Base-by-base conservation (phyloP, 1,140 invertebrate species). In the Mycetomoellerius zeteki region DNA sequence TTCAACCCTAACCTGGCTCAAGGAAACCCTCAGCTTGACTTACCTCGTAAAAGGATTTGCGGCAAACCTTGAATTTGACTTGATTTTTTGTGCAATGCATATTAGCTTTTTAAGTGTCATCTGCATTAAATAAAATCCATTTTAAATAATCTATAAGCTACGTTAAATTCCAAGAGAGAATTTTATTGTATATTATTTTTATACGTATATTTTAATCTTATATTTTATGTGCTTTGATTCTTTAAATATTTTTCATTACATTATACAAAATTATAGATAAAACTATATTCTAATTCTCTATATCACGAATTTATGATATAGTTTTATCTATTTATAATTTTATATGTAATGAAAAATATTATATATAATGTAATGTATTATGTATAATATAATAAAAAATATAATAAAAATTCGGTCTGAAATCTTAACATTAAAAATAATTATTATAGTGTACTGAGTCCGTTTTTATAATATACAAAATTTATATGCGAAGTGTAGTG, bases 1-100 rank as follows among this genome's bases (percentile, higher is more conserved):
- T 77, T 88, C 84, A 75, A 82, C 80, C 87, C 76, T 88, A 84
- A 89, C 88, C 77, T 80, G 43, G 65, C 88, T 30, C 58, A 89
- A 87, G 62, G 58, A 62, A 73, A 89, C 65, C 72, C 58, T 50
- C 69, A 85, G 86, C 64, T 84, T 65, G 77, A 73, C 76, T 89
- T 77, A 81, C 52, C 62, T 47, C 33, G 54, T 21, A 75, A 60
- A 62, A 54, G 24, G 71, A 85, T 67, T 81, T 52, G 30, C 58
- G 24, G 16, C 33, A 33, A 43, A 73, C 56, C 58, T 27, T 58
- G 27, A 60, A 85, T 67, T 75, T 73, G 69, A 84, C 24, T 33
- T 65, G 21, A 71, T 30, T 71, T 56, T n/a, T 56, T 43, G 21
- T 24, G 19, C 64, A 33, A 71, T 58, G 16, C 24, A 81, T 43